These are phyloP conservation scores for Eclectus roratus DNA, from an alignment of 2,113 vertebrate genomes.

Conservation along the genomic window DNA sequence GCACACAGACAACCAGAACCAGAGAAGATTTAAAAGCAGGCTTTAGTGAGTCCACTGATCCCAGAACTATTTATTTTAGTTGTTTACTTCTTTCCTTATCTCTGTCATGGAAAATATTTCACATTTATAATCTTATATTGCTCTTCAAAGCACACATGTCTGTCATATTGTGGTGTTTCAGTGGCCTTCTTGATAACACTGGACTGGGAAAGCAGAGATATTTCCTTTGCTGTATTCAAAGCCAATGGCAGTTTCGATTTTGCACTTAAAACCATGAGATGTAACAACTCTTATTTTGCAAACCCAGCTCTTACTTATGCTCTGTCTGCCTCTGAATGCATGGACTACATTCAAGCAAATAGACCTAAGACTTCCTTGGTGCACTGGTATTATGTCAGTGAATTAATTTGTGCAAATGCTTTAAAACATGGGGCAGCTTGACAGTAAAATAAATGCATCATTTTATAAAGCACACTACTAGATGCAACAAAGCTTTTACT, in stretches of 20 bases:
- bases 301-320: background rate
- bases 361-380: background rate
- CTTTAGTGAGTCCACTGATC: background rate
- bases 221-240: background rate
- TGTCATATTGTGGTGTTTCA: background rate
- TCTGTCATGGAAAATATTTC: background rate
- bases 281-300: background rate
- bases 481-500: conserved; percentile 19
- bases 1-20: background rate
- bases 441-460: conserved; percentile 10
- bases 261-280: background rate
- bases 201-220: background rate
- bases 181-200: background rate
- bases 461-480: conserved; percentile 10
- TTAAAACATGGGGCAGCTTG: background rate
- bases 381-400: background rate
- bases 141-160: background rate
- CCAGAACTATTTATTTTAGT: background rate
- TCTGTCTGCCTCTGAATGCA: background rate
- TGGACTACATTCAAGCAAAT: background rate
- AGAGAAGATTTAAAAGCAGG: background rate
- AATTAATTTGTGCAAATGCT: conserved; percentile 18
- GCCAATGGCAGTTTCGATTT: background rate
- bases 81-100: background rate
- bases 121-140: background rate